Percentiles rank a stretch among this genome's conserved stretches.
phyloP scores from a whole-genome alignment of 2,888 invertebrate genomes.

The Hesperia comma region DNA sequence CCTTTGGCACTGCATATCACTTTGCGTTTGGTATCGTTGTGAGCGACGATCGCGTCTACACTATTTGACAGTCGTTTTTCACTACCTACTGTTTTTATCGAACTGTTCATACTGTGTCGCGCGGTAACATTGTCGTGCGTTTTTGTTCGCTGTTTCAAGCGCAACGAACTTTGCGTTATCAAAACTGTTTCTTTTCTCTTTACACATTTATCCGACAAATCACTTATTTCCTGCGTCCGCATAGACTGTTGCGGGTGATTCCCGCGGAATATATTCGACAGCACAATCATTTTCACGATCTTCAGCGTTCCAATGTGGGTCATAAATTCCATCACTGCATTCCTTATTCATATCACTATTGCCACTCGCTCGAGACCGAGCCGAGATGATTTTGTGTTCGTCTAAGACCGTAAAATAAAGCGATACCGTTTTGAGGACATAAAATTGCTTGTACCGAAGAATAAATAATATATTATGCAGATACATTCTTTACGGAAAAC shows the following conservation, averaged over 20 bases:
- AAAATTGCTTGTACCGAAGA: slow-evolving; percentile 59
- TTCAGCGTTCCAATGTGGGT: slow-evolving; percentile 72
- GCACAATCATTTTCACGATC: slow-evolving; percentile 81
- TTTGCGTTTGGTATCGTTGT: slow-evolving; percentile 72
- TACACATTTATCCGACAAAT: slow-evolving; percentile 47
- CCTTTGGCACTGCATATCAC: slow-evolving; percentile 84
- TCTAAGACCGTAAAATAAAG: slow-evolving; percentile 48
- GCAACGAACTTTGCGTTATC: slow-evolving; percentile 65
- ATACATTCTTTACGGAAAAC: slow-evolving; percentile 70
- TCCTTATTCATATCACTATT: slow-evolving; percentile 72
- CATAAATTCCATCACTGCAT: slow-evolving; percentile 83
- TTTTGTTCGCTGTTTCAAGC: slow-evolving; percentile 70
- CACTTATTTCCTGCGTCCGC: slow-evolving; percentile 57
- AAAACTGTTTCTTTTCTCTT: slow-evolving; percentile 54
- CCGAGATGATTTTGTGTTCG: slow-evolving; percentile 66
- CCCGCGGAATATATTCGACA: slow-evolving; percentile 77
- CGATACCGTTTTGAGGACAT: slow-evolving; percentile 37
- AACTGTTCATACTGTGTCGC: slow-evolving; percentile 49
- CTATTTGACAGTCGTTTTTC: slow-evolving; percentile 74
- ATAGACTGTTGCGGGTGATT: slow-evolving; percentile 67
- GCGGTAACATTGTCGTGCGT: slow-evolving; percentile 60
- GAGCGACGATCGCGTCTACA: slow-evolving; percentile 70
- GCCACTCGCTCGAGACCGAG: slow-evolving; percentile 51
- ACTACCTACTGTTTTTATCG: slow-evolving; percentile 57
- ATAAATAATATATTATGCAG: slow-evolving; percentile 63